Conservation (phyloP, 2,888 invertebrate species). For the Geophilus truncorum region DNA sequence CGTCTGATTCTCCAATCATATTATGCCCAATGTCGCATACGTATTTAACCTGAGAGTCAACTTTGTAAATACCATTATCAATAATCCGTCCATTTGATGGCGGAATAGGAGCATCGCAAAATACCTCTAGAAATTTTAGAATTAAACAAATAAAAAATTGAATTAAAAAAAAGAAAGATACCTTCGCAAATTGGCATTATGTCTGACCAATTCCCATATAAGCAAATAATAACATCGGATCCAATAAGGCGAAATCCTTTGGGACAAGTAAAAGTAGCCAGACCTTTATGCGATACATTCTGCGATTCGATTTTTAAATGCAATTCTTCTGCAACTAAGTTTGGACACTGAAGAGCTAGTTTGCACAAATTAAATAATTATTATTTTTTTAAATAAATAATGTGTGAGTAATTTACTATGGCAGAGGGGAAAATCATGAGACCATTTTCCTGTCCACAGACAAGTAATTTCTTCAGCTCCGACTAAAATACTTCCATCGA, state of each 20-base stretch:
- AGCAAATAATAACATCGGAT: constrained; percentile 70
- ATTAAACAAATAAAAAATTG: constrained; percentile 43
- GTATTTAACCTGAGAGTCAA: constrained; percentile 75
- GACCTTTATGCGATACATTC: constrained; percentile 74
- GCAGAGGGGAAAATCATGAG: constrained; percentile 45
- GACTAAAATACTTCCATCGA: constrained; percentile 69
- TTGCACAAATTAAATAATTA: not conserved
- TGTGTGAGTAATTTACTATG: constrained; percentile 38
- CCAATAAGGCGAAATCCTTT: constrained; percentile 77
- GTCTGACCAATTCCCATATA: constrained; percentile 73
- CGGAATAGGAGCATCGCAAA: constrained; percentile 68
- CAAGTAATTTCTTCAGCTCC: constrained; percentile 75
- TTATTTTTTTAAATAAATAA: not conserved
- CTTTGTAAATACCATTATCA: constrained; percentile 60
- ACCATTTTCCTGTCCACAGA: constrained; percentile 64
- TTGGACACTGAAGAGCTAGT: constrained; percentile 62
- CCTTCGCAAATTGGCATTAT: constrained; percentile 62
- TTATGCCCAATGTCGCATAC: constrained; percentile 64
- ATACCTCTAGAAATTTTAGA: constrained; percentile 70
- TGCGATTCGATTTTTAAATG: constrained; percentile 70
- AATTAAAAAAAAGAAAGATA: constrained; percentile 22
- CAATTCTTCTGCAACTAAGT: constrained; percentile 62
- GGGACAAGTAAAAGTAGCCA: constrained; percentile 74
- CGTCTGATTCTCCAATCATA: constrained; percentile 65
- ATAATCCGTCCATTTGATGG: constrained; percentile 66